Base-by-base conservation (phyloP, 2,797 vertebrate species). In the Pangasius krempfi region DNA sequence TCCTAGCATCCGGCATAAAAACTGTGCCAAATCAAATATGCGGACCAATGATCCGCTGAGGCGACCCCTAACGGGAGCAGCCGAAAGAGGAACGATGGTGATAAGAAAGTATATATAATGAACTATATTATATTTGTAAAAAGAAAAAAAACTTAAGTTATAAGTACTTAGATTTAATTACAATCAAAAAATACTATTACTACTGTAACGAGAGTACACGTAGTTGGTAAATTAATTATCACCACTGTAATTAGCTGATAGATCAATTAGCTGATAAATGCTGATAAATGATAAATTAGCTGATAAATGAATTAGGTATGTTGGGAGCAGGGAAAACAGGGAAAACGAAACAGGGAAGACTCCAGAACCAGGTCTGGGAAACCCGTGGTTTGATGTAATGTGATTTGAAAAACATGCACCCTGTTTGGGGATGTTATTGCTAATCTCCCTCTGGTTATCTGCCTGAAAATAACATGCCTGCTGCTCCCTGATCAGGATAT, bases 361-460 rank as follows among this genome's bases (percentile, higher is more conserved):
- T 20, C 18, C 4, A 79, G n/a, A 16, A n/a, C 27, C 75, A 37
- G 16, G 18, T 80, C 40, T 1, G 22, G 5, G 20, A 40, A 40
- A 22, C n/a, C n/a, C 8, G 4, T 54, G 18, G n/a, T 54, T 79
- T 79, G 54, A 79, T 2, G 50, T 54, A 79, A 22, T 58, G 20
- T 13, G 10, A 18, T 58, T 58, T 58, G n/a, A 54, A 80, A 80
- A 58, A 6, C 52, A 58, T 16, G 37, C 25, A 62, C 7, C 58
- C 14, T 27, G 33, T 62, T 64, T 64, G 37, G 5, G 14, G 25
- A 72, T 80, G 81, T 54, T 37, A 25, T 40, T 56, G 40, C 68
- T 88, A 62, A 83, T 88, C 87, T 84, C 54, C n/a, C 56, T 75
- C 40, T 88, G 58, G 70, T 66, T 64, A 83, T 78, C 68, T 62